These are phyloP conservation scores for Pegoplata infirma DNA, from an alignment of 2,888 invertebrate genomes.

Conservation along the genomic window DNA sequence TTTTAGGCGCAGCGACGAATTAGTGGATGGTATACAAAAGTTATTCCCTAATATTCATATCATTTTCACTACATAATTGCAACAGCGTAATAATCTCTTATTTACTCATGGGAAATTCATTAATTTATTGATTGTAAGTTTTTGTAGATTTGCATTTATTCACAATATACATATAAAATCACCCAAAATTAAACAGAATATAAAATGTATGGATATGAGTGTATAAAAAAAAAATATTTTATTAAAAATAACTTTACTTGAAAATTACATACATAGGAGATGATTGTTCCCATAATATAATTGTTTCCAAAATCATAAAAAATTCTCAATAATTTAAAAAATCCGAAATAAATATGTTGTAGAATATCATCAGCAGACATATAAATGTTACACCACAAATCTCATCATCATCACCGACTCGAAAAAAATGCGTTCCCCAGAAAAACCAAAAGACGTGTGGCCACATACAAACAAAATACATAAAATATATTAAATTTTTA, in stretches of 20 bases:
- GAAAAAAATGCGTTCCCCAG: neutral
- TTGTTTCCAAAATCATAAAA: neutral
- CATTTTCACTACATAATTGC: too few relatives aligned
- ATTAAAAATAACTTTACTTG: neutral
- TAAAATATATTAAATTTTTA: too few relatives aligned
- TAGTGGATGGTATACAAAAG: too few relatives aligned
- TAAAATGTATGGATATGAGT: neutral
- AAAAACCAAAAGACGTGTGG: conserved; percentile 34
- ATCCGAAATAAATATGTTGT: neutral
- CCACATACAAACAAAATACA: neutral
- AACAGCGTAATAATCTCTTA: neutral
- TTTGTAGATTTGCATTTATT: neutral
- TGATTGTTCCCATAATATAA: neutral
- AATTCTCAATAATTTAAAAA: neutral
- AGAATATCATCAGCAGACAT: neutral
- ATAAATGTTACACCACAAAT: neutral
- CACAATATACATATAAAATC: neutral
- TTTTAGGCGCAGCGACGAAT: too few relatives aligned
- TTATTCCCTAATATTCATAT: too few relatives aligned
- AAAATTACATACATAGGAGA: neutral
- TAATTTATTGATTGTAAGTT: neutral
- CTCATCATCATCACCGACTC: neutral
- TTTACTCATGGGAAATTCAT: conserved; percentile 37
- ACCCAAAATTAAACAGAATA: neutral
- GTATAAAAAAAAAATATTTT: neutral